Evolutionary conservation across 2,797 vertebrate species (phyloP).

Genomic region (Sebastolobus altivelis): DNA sequence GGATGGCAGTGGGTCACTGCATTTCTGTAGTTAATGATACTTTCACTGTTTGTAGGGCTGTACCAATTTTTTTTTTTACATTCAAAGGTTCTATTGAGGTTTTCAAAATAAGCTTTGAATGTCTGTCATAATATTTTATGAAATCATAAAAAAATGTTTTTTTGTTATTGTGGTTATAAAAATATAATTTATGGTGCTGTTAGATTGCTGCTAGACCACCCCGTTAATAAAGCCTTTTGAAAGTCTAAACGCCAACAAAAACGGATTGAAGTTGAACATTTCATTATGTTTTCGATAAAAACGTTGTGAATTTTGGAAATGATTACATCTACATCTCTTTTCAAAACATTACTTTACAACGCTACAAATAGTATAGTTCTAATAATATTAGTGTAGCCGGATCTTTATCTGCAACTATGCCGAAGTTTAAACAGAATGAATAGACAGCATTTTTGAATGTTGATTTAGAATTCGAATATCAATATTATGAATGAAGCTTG

Average conservation of each 20-base stretch:
- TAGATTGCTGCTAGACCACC: too few species aligned
- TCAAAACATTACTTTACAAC: too few species aligned
- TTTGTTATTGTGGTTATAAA: too few species aligned
- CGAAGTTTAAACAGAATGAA: background rate
- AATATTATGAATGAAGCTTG: background rate
- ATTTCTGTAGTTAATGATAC: background rate
- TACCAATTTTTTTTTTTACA: too few species aligned
- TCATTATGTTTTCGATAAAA: background rate
- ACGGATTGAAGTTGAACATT: background rate
- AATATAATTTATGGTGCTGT: too few species aligned
- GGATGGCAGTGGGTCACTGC: background rate
- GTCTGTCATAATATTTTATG: too few species aligned
- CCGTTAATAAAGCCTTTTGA: background rate
- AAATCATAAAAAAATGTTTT: too few species aligned
- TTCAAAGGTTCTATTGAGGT: too few species aligned
- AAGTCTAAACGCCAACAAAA: background rate
- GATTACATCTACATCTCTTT: too few species aligned
- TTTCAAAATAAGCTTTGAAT: too few species aligned
- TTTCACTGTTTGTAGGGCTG: background rate
- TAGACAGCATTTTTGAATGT: background rate
- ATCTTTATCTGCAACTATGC: background rate
- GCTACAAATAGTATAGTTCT: background rate
- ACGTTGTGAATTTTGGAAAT: too few species aligned
- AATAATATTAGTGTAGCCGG: background rate
- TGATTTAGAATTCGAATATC: background rate